Base-by-base conservation (phyloP, 2,888 invertebrate species). In the Cetonia aurata region DNA sequence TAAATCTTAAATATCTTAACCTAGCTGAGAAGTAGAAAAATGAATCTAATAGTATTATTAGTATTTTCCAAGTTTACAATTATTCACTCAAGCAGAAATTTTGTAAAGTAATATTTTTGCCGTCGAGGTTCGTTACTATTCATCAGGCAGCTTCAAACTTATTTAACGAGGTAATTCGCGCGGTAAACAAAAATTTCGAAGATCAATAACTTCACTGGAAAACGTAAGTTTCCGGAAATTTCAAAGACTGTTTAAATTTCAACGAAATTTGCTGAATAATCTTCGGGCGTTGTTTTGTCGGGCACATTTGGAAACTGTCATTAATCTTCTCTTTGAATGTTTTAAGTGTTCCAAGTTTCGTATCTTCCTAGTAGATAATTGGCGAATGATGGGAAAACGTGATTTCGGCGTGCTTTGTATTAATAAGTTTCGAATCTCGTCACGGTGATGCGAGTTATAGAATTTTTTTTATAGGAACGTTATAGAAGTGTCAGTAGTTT, bases 251-350 rank as follows among this genome's bases (percentile, higher is more conserved):
- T 13, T 33, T 56, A 19, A 25, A 59, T 17, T 10, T 59, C n/a
- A 59, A 10, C 10, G 19, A 59, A 44, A 59, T 25, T 44, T 42
- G 19, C 44, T 44, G 42, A 59, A 59, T 44, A 59, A 44, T 44
- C 44, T 42, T 10, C 17, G 19, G 17, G 15, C 6, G 15, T 37
- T 37, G 56, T 56, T 56, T 56, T n/a, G 15, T 17, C 41, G 37
- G 17, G 19, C 9, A 19, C 19, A 42, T 59, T 44, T 44, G 9
- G 10, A 44, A 42, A 17, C 19, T 25, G 19, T 33, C 25, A 42
- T 42, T 13, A 1, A 10, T 17, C 19, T 41, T 57, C 42, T 41
- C 6, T 9, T 17, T 41, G 6, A 25, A 53, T 13, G 13, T 2
- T 44, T 2, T n/a, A 44, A 10, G 44, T 44, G 44, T 13, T 13